Conservation (phyloP, 2,113 vertebrate genomes). For the Nerophis ophidion region DNA sequence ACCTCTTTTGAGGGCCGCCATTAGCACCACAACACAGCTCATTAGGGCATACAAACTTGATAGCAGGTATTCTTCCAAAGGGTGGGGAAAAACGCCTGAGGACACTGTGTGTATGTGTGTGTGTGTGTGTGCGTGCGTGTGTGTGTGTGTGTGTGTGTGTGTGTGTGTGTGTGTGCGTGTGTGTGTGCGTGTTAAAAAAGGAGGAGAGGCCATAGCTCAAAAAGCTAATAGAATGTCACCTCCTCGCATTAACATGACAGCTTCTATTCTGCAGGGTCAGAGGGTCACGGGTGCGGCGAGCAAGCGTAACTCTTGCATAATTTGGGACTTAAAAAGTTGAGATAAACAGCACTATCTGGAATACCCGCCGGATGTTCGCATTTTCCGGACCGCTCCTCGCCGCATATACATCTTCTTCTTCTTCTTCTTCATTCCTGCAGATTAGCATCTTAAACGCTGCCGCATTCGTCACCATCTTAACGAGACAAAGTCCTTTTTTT, state of each 20-base stretch:
- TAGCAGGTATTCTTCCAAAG: conserved; percentile 57
- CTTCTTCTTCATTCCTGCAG: conserved; percentile 33
- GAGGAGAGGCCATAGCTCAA: conserved; percentile 75
- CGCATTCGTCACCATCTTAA: conserved; percentile 57
- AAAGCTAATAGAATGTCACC: conserved; percentile 84
- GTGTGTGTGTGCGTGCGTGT: conserved; percentile 23
- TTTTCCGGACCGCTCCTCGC: background rate
- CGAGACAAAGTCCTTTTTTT: conserved; percentile 31
- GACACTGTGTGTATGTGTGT: conserved; percentile 63
- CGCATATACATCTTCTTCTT: too few species aligned
- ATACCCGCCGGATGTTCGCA: background rate
- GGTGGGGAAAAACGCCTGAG: conserved; percentile 48
- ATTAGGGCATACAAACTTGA: conserved; percentile 61
- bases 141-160: conserved; percentile 52
- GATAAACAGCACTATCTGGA: conserved; percentile 54
- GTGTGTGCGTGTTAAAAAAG: conserved; percentile 37
- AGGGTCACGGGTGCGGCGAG: conserved; percentile 65
- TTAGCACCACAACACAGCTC: conserved; percentile 66
- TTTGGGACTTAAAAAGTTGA: conserved; percentile 30
- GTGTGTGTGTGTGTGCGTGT: background rate
- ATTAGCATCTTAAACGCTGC: conserved; percentile 62
- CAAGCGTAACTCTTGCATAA: conserved; percentile 42
- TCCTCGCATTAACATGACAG: conserved; percentile 83
- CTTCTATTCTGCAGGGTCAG: conserved; percentile 65
- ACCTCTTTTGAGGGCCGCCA: conserved; percentile 43